Percentiles rank a stretch among this genome's conserved stretches.
phyloP scores from a whole-genome alignment of 2,797 vertebrate genomes.

The Apogon talboti region DNA sequence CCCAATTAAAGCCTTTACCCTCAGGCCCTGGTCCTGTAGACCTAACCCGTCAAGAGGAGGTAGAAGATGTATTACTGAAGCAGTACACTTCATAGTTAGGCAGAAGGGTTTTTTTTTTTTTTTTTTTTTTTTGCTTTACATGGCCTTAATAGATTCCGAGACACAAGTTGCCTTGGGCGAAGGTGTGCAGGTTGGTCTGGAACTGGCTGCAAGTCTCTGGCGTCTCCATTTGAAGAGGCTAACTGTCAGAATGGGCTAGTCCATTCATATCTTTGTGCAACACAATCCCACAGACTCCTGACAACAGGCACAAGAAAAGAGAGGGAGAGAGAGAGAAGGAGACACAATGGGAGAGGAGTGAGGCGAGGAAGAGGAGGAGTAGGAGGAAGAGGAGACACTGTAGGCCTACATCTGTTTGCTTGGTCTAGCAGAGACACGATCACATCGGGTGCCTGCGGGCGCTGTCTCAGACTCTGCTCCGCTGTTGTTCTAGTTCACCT shows the following conservation, averaged over 20 bases:
- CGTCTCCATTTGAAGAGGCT: conserved; percentile 49
- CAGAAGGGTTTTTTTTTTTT: conserved; percentile 33
- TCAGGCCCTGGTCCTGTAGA: conserved; percentile 36
- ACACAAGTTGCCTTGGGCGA: conserved; percentile 41
- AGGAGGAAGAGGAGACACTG: conserved; percentile 27
- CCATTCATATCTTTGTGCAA: conserved; percentile 56
- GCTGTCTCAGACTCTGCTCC: conserved; percentile 57
- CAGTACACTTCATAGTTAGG: conserved; percentile 24
- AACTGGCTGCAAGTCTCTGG: conserved; percentile 52
- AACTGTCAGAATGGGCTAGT: conserved; percentile 53
- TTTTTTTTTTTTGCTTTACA: conserved; percentile 38
- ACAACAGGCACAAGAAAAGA: not conserved
- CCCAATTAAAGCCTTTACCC: conserved; percentile 55
- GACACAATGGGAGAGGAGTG: conserved; percentile 8
- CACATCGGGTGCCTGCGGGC: conserved; percentile 68
- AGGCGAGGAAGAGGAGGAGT: conserved; percentile 26
- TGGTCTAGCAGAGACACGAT: conserved; percentile 71
- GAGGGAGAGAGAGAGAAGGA: conserved; percentile 14
- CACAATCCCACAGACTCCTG: conserved; percentile 34
- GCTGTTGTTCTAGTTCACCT: conserved; percentile 66
- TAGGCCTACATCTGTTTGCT: conserved; percentile 61
- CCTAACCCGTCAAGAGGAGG: conserved; percentile 25
- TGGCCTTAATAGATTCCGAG: conserved; percentile 47
- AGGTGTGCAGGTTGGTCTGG: conserved; percentile 47
- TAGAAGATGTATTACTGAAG: conserved; percentile 29